phyloP scores from a whole-genome alignment of 2,797 vertebrate genomes.

The Synaphobranchus kaupii region DNA sequence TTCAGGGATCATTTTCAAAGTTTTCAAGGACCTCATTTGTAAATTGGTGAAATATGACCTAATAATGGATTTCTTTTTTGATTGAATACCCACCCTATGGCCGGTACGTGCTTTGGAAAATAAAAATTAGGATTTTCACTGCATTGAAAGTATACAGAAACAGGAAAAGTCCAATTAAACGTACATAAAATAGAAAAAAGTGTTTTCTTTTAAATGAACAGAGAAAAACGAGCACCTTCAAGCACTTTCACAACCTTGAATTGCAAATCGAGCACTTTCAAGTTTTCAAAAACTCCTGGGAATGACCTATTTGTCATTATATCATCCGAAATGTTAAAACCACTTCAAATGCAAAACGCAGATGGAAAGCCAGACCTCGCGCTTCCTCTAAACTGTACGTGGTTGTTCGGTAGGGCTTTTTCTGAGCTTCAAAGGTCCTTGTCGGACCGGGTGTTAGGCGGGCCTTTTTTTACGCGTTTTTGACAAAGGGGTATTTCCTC shows the following conservation, averaged over 20 bases:
- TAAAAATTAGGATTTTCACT: neutral
- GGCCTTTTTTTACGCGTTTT: neutral
- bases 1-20: neutral
- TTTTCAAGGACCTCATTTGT: neutral
- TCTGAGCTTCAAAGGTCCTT: neutral
- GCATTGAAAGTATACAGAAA: neutral
- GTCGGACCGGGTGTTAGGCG: neutral
- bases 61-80: neutral
- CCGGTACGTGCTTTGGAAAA: neutral
- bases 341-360: neutral
- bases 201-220: neutral
- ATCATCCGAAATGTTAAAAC: neutral
- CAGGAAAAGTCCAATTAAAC: neutral
- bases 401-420: neutral
- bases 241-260: conserved; percentile 2
- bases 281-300: neutral
- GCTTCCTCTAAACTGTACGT: neutral
- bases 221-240: neutral
- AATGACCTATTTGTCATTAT: neutral
- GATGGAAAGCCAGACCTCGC: neutral
- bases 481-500: conserved; percentile 15
- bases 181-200: neutral
- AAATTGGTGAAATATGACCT: neutral
- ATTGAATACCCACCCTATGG: neutral
- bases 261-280: neutral